A percentile compares a stretch with the other conserved stretches of the same genome.
Evolutionary conservation across 2,113 vertebrate genomes (phyloP).

Genomic region (Tichodroma muraria): DNA sequence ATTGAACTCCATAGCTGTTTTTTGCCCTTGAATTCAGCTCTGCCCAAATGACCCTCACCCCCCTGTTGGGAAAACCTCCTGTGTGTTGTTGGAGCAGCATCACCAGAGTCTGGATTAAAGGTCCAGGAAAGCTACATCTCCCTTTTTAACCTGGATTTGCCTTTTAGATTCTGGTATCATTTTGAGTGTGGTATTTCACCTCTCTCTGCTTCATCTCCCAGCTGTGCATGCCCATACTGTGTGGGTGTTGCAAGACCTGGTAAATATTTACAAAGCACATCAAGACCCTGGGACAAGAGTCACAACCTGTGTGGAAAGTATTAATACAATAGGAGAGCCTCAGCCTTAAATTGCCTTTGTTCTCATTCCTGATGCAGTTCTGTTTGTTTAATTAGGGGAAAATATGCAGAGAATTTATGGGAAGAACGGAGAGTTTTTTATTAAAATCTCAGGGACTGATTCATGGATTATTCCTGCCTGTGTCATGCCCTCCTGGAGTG

Average conservation of each 20-base stretch:
- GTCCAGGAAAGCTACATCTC: background rate
- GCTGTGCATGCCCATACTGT: background rate
- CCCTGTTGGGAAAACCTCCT: background rate
- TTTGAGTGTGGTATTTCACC: slow-evolving; percentile 16
- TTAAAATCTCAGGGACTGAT: background rate
- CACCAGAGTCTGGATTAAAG: background rate
- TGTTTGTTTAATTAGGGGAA: slow-evolving; percentile 24
- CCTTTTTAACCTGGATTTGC: background rate
- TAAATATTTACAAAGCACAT: slow-evolving; percentile 59
- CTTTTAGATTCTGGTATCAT: background rate
- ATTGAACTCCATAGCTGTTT: background rate
- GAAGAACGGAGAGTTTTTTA: background rate
- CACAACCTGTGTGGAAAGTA: slow-evolving; percentile 26
- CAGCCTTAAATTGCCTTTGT: slow-evolving; percentile 40
- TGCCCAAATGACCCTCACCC: background rate
- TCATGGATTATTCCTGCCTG: background rate
- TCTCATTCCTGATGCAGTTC: slow-evolving; percentile 1
- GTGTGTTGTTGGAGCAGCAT: accelerated
- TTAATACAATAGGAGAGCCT: slow-evolving; percentile 24
- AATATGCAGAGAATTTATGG: background rate
- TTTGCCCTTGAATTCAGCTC: background rate
- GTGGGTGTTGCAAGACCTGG: slow-evolving; percentile 47
- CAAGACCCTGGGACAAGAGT: slow-evolving; percentile 44
- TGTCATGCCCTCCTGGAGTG: background rate
- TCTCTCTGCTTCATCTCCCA: slow-evolving; percentile 38